phyloP scores from a whole-genome alignment of 2,888 invertebrate genomes.

The Spicauda simplicius region DNA sequence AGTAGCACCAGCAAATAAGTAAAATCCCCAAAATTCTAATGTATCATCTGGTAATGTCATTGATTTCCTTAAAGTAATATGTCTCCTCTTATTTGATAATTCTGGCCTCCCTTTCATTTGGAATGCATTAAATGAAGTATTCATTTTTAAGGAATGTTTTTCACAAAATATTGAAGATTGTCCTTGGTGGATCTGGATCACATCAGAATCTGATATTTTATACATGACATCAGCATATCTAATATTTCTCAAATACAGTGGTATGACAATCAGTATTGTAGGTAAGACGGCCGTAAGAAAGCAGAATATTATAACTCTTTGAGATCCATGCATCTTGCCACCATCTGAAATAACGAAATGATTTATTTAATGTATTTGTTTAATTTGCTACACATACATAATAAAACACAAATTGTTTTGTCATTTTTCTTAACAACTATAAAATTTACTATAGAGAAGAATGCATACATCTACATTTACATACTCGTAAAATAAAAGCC shows the following conservation, averaged over 20 bases:
- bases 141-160: constrained; percentile 91
- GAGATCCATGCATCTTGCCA: constrained; percentile 91
- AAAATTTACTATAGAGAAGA: neutral
- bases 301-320: constrained; percentile 91
- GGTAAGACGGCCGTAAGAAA: constrained; percentile 90
- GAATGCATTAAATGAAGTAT: constrained; percentile 88
- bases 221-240: constrained; percentile 91
- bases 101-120: constrained; percentile 89
- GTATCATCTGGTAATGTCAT: constrained; percentile 94
- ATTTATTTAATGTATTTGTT: neutral
- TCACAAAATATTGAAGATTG: constrained; percentile 93
- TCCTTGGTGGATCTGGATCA: constrained; percentile 92
- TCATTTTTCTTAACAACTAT: neutral
- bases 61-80: constrained; percentile 91
- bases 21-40: constrained; percentile 95
- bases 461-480: too few relatives aligned
- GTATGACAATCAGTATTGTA: constrained; percentile 89
- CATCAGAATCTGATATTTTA: constrained; percentile 93
- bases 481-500: neutral
- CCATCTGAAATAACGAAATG: constrained; percentile 79
- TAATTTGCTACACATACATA: neutral
- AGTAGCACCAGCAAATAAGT: constrained; percentile 90
- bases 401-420: neutral
- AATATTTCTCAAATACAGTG: constrained; percentile 90
- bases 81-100: constrained; percentile 88